Evolutionary conservation across 1,140 invertebrate genomes (phyloP).

Genomic region (Aphaenogaster rudis): DNA sequence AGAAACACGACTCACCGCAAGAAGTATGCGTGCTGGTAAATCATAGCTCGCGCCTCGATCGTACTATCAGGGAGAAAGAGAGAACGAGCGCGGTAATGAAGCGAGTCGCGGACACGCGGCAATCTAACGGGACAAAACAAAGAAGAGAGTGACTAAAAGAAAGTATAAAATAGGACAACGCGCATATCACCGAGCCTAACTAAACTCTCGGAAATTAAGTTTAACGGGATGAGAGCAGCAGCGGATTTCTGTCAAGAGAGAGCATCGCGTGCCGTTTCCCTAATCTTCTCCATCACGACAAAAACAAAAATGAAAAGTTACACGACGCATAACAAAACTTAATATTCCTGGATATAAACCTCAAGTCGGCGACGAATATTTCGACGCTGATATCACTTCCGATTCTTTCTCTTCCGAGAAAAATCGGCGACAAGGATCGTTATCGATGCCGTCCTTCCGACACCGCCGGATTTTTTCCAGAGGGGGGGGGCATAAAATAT

Average conservation of each 20-base stretch:
- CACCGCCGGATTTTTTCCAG: not conserved
- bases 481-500: too few relatives aligned
- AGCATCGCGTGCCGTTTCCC: constrained; percentile 1
- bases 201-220: constrained; percentile 26
- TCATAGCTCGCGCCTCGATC: constrained; percentile 56
- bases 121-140: constrained; percentile 55
- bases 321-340: not conserved
- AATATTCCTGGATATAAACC: not conserved
- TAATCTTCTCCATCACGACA: not conserved
- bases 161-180: constrained; percentile 45
- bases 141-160: constrained; percentile 51
- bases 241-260: not conserved
- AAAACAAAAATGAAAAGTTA: not conserved
- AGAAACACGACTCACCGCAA: constrained; percentile 49
- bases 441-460: constrained; percentile 44
- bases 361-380: not conserved
- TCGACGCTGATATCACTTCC: constrained; percentile 45
- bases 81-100: constrained; percentile 34
- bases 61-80: constrained; percentile 26
- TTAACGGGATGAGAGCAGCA: constrained; percentile 27
- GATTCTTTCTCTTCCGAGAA: constrained; percentile 21
- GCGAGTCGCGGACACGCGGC: constrained; percentile 32
- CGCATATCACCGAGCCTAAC: constrained; percentile 5
- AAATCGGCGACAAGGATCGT: constrained; percentile 38
- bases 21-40: constrained; percentile 46